phyloP scores from a whole-genome alignment of 2,888 invertebrate species.

The Andricus curvator region DNA sequence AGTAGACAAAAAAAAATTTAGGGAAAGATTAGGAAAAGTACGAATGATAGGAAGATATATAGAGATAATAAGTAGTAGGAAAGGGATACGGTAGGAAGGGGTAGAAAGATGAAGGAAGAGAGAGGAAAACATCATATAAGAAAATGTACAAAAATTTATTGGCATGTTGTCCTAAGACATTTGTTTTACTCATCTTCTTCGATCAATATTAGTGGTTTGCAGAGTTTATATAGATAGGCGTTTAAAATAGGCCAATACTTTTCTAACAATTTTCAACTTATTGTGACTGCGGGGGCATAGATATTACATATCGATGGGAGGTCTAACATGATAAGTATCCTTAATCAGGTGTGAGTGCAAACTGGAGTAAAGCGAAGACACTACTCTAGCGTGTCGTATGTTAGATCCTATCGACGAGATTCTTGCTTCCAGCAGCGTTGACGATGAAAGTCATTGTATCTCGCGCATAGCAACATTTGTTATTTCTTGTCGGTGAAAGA shows the following conservation, averaged over 20 bases:
- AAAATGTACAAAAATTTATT: too few species aligned
- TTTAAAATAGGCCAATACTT: neutral
- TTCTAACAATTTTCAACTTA: neutral
- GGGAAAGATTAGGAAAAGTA: too few species aligned
- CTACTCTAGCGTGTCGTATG: neutral
- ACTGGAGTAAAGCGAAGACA: slow-evolving; percentile 15
- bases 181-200: too few species aligned
- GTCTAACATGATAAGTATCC: slow-evolving; percentile 20
- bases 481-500: slow-evolving; percentile 8
- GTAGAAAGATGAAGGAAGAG: too few species aligned
- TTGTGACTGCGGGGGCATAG: neutral
- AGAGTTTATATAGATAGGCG: too few species aligned
- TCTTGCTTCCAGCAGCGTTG: slow-evolving; percentile 29
- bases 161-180: too few species aligned
- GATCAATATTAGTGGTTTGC: too few species aligned
- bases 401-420: neutral
- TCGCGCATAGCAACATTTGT: slow-evolving; percentile 18
- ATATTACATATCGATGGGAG: neutral
- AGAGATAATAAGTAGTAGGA: too few species aligned
- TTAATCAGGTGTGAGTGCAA: slow-evolving; percentile 16
- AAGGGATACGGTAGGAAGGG: too few species aligned
- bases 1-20: too few species aligned
- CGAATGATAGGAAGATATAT: too few species aligned
- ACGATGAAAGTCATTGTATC: slow-evolving; percentile 30
- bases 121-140: too few species aligned